These are phyloP conservation scores for Acleris holmiana DNA, from an alignment of 2,888 invertebrate species.

Conservation along the genomic window DNA sequence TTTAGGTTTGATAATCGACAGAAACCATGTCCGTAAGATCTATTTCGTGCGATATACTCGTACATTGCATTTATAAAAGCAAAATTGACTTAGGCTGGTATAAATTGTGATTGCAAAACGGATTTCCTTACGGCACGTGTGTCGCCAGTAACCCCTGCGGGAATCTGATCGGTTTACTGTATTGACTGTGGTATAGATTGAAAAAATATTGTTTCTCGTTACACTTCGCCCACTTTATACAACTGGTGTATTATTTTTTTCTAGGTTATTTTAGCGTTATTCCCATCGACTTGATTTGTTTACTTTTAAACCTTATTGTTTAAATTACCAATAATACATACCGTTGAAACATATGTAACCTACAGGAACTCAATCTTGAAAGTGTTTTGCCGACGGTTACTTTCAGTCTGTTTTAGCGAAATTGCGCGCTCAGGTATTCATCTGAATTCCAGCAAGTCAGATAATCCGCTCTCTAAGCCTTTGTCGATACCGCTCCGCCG, in stretches of 20 bases:
- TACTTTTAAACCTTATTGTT: too few species aligned
- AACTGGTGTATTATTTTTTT: neutral
- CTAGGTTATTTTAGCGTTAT: neutral
- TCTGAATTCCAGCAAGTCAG: constrained; percentile 6
- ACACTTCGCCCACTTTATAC: neutral
- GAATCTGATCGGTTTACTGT: constrained; percentile 12
- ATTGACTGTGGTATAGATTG: constrained; percentile 5
- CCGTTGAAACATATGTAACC: too few species aligned
- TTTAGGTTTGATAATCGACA: too few species aligned
- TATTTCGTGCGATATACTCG: too few species aligned
- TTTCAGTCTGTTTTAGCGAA: constrained; percentile 1
- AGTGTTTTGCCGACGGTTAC: neutral
- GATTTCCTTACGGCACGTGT: neutral
- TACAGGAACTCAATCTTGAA: too few species aligned
- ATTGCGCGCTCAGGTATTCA: constrained; percentile 1
- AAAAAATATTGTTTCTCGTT: constrained; percentile 1
- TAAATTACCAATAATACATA: too few species aligned
- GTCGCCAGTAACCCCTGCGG: neutral
- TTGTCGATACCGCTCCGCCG: constrained; percentile 23
- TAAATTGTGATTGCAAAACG: neutral
- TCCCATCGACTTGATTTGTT: too few species aligned
- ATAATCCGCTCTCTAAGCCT: constrained; percentile 21
- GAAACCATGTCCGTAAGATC: too few species aligned
- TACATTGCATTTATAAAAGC: too few species aligned
- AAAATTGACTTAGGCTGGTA: neutral